phyloP scores from a whole-genome alignment of 2,888 invertebrate genomes.

The Nasonovia ribisnigri region DNA sequence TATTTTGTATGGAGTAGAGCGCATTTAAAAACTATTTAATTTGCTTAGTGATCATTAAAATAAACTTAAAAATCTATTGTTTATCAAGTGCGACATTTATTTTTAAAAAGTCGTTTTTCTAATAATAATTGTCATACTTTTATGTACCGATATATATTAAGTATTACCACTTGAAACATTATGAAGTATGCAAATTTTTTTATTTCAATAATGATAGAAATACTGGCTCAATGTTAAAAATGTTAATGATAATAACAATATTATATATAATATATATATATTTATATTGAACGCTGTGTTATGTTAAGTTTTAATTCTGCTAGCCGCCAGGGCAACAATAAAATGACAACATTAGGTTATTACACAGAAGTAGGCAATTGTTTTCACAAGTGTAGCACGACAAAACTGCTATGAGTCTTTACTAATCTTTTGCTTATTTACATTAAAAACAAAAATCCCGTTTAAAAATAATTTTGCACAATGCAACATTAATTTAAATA shows the following conservation, averaged over 20 bases:
- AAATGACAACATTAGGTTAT: background rate
- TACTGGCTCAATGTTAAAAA: slow-evolving; percentile 22
- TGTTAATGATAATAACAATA: background rate
- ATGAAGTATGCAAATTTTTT: background rate
- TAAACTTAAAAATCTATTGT: background rate
- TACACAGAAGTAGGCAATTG: background rate
- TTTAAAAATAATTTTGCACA: background rate
- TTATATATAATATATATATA: background rate
- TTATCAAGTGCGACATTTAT: background rate
- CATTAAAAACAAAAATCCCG: background rate
- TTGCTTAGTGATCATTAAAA: background rate
- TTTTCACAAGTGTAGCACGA: background rate
- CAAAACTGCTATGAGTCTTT: background rate
- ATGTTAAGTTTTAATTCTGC: background rate
- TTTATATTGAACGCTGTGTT: background rate
- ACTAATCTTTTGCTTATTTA: background rate
- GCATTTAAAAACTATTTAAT: background rate
- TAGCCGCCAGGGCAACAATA: background rate
- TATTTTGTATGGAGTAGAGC: background rate
- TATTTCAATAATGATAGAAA: background rate
- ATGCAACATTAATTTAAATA: background rate
- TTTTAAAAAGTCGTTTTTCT: slow-evolving; percentile 11
- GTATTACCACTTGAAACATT: background rate
- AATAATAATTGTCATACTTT: background rate
- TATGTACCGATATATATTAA: background rate